Base-by-base conservation (phyloP, 2,888 invertebrate genomes). In the Oxytorus armatus region DNA sequence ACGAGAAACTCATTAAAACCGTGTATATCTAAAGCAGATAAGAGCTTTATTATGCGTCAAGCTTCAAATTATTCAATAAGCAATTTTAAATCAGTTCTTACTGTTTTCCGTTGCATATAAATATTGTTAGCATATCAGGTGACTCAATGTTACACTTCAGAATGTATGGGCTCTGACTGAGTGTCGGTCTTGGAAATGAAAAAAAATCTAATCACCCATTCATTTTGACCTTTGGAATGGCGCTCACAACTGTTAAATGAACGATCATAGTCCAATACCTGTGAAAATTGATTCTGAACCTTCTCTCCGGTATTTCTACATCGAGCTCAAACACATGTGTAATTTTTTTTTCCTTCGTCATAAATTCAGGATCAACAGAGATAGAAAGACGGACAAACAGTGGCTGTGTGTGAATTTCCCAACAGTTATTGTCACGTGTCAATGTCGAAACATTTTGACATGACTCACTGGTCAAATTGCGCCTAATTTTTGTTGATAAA, bases 191-290 rank as follows among this genome's bases (percentile, higher is more conserved):
- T 29, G 25, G 1, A 7, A 49, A 14, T n/a, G 7, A 55, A 29
- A 29, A 23, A 11, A 11, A 42, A 55, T 21, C 16, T 61, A 39
- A 59, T 36, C 18, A 1, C 10, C 16, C 3, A 11, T n/a, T n/a
- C n/a, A n/a, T n/a, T n/a, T n/a, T 25, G 61, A 72, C 49, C 72
- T 61, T 73, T 63, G 53, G n/a, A 14, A 63, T n/a, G 49, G 42
- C 36, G 1, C n/a, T 21, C 21, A 36, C 8, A 36, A 14, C 16
- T 59, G 8, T 21, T 16, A 4, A 7, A 51, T 14, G 29, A 8
- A 25, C 11, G 49, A 42, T 21, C 61, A 63, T 23, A 16, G 39
- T 42, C 18, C 42, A n/a, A 14, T 11, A 63, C 61, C 72, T 29
- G 61, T 29, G 14, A 23, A 44, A 59, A 61, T 7, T 14, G 70